These are phyloP conservation scores for Galagoides demidoff DNA, from an alignment of 2,797 vertebrate species.

Conservation along the genomic window DNA sequence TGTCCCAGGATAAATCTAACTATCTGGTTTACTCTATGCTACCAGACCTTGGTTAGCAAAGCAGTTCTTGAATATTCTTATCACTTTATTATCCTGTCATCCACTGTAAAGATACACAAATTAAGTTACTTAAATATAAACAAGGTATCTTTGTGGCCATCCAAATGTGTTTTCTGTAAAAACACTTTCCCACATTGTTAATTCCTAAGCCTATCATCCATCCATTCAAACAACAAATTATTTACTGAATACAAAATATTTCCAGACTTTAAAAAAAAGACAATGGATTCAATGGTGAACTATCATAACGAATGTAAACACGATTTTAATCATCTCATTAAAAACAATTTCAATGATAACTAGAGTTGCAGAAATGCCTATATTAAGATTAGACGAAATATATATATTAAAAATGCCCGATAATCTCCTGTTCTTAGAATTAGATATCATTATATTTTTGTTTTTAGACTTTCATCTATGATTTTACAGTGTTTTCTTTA, in stretches of 20 bases:
- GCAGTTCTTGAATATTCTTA: not conserved
- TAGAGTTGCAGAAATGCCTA: slow-evolving; percentile 15
- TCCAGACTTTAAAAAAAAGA: slow-evolving; percentile 14
- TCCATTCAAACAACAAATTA: slow-evolving; percentile 36
- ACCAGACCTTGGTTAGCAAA: not conserved
- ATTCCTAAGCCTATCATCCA: not conserved
- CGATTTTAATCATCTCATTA: slow-evolving; percentile 23
- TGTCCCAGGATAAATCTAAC: not conserved
- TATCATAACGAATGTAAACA: slow-evolving; percentile 4
- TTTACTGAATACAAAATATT: slow-evolving; percentile 13
- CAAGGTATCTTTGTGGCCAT: not conserved
- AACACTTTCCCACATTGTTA: not conserved
- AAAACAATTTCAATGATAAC: slow-evolving; percentile 29
- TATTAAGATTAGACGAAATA: slow-evolving; percentile 4
- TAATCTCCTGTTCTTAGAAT: not conserved
- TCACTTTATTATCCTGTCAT: not conserved
- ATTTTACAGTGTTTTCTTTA: slow-evolving; percentile 45
- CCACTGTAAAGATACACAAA: not conserved
- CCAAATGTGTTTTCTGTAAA: not conserved
- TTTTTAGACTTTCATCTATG: slow-evolving; percentile 7
- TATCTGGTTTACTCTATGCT: not conserved
- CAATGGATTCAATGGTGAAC: slow-evolving; percentile 16
- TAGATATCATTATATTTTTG: slow-evolving; percentile 11
- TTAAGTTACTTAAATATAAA: slow-evolving; percentile 7
- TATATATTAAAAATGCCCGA: not conserved